Percentiles rank a stretch among this genome's conserved stretches.
Conservation (phyloP, 1,140 invertebrate genomes). For the Oncopodura yosiiana region DNA sequence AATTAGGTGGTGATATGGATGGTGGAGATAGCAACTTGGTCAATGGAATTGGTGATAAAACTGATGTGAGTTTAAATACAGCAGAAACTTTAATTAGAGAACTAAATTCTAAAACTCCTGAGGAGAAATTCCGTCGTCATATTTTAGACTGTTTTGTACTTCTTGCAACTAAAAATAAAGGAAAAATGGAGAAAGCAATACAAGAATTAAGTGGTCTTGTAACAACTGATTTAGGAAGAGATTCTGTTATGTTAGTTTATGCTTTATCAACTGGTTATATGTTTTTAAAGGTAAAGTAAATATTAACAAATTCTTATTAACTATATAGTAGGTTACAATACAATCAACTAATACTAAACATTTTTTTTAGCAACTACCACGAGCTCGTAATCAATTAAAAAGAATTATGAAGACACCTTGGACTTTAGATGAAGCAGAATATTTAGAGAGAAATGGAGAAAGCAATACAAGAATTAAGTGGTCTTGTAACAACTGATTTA, state of each 20-base stretch:
- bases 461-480: constrained; percentile 63
- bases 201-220: constrained; percentile 53
- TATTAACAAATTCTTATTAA: too few relatives aligned
- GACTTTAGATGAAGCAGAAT: constrained; percentile 91
- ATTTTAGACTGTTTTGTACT: constrained; percentile 72
- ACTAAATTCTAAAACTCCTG: constrained; percentile 24
- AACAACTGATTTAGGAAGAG: constrained; percentile 41
- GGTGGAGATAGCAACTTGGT: constrained; percentile 38
- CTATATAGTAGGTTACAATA: too few relatives aligned
- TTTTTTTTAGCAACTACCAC: constrained; percentile 50
- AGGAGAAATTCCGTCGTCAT: constrained; percentile 40
- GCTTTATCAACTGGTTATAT: constrained; percentile 79
- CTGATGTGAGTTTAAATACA: constrained; percentile 66
- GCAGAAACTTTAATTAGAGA: constrained; percentile 56
- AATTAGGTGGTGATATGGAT: constrained; percentile 33
- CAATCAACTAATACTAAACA: too few relatives aligned
- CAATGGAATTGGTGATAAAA: constrained; percentile 52
- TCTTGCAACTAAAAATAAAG: constrained; percentile 73
- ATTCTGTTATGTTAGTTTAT: constrained; percentile 74
- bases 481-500: constrained; percentile 31
- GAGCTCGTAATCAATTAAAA: constrained; percentile 87
- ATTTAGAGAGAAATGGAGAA: constrained; percentile 81
- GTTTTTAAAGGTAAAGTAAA: constrained; percentile 82
- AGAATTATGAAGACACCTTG: constrained; percentile 73
- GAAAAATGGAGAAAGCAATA: constrained; percentile 70